Base-by-base conservation (phyloP, 2,888 invertebrate genomes). In the Platypus cylindrus region DNA sequence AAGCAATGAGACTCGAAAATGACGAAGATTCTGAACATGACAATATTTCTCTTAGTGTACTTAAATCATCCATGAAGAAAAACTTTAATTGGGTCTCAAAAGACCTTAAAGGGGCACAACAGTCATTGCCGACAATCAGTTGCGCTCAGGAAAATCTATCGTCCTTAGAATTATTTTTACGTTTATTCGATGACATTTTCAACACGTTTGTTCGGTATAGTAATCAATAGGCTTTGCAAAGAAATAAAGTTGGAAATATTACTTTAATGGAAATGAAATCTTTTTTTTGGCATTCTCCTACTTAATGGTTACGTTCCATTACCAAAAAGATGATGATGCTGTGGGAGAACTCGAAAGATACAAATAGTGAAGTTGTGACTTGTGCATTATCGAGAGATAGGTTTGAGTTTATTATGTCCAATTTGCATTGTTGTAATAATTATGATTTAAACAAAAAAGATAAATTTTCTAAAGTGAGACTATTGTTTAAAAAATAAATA, bases 321-420 rank as follows among this genome's bases (percentile, higher is more conserved):
- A 7, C 29, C 29, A 8, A 5, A 15, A 17, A 29, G 15, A 17
- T 5, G 29, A n/a, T n/a, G 17, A 8, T 29, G 29, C 14, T 29
- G 5, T 29, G 29, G 29, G 29, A 29, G 11, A 29, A 29, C 8
- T n/a, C 16, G 7, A 15, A 14, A 5, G 42, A 44, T 25, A 35
- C 44, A 12, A 28, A 37, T 13, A 44, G 37, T 14, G 22, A 17
- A 15, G 11, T 40, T 8, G 40, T 40, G 2, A 9, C 9, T 15
- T 16, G 25, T 13, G 43, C 45, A 16, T 46, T 52, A 39, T 39
- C 45, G 8, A 27, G 53, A 37, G 42, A 53, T 37, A 28, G 46
- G 25, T 52, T 52, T 43, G 48, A 48, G 40, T 45, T 45, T 34
- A 43, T 50, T 15, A 37, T 51, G 31, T 38, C 38, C 18, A 47